These are phyloP conservation scores for Xiphophorus couchianus DNA, from an alignment of 2,113 vertebrate species.

Conservation along the genomic window DNA sequence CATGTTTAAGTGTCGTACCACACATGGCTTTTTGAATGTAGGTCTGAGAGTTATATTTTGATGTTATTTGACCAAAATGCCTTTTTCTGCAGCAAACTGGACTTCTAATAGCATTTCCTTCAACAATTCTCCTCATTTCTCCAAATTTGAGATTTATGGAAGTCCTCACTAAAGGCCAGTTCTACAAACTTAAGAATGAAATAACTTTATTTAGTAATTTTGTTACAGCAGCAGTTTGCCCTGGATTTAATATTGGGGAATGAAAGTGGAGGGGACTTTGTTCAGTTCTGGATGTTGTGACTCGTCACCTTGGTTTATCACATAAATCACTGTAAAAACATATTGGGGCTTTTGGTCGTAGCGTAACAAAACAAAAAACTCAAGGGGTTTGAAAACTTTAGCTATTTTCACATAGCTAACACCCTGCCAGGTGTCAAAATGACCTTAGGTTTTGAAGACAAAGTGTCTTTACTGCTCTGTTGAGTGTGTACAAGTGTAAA, in stretches of 20 bases:
- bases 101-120: neutral
- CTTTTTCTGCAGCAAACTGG: too few relatives aligned
- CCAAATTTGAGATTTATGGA: neutral
- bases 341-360: neutral
- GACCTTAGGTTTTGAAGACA: constrained; percentile 47
- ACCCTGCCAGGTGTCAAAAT: constrained; percentile 44
- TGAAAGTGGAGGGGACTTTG: too few relatives aligned
- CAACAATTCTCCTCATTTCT: neutral
- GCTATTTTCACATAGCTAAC: neutral
- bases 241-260: too few relatives aligned
- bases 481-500: constrained; percentile 8
- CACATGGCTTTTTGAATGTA: neutral
- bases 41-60: too few relatives aligned
- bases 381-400: neutral
- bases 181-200: neutral
- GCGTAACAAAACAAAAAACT: too few relatives aligned
- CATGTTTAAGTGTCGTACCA: neutral
- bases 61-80: too few relatives aligned
- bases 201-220: too few relatives aligned
- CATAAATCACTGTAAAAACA: too few relatives aligned
- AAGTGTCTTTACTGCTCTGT: constrained; percentile 28
- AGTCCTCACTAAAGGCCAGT: too few relatives aligned
- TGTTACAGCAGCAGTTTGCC: too few relatives aligned
- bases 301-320: too few relatives aligned
- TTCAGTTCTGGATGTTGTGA: too few relatives aligned